Conservation (phyloP, 2,797 vertebrate genomes). For the Poeciliopsis turneri region DNA sequence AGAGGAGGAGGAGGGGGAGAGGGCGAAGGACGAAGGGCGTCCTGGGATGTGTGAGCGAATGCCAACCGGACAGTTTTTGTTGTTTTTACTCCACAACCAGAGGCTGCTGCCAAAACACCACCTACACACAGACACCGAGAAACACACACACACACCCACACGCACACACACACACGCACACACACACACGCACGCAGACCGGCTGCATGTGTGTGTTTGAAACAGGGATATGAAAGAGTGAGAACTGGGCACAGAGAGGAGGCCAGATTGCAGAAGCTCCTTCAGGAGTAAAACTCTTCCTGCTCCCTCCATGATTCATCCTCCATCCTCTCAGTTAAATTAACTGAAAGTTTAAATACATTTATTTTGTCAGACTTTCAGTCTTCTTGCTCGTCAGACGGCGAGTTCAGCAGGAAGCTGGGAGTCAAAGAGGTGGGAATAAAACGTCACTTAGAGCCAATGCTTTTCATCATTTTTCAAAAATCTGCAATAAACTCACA, state of each 20-base stretch:
- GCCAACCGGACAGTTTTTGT: conserved; percentile 72
- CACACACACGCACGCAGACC: neutral
- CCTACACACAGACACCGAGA: conserved; percentile 50
- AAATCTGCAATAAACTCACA: too few species aligned
- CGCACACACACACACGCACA: too few species aligned
- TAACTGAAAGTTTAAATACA: neutral
- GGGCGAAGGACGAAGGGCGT: conserved; percentile 60
- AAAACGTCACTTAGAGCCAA: too few species aligned
- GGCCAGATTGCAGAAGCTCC: conserved; percentile 58
- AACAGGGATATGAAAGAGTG: conserved; percentile 43
- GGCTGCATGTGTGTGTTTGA: conserved; percentile 25
- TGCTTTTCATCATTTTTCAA: too few species aligned
- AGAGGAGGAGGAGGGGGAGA: conserved; percentile 13
- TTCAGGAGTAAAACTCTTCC: conserved; percentile 53
- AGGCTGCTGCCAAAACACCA: conserved; percentile 66
- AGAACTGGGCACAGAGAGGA: conserved; percentile 32
- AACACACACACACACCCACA: conserved; percentile 8
- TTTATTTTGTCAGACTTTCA: neutral
- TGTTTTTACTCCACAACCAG: conserved; percentile 56
- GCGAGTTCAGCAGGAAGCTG: neutral
- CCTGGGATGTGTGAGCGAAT: conserved; percentile 58
- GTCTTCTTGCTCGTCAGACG: neutral
- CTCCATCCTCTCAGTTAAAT: neutral
- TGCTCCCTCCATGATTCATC: neutral
- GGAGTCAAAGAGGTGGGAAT: neutral